A percentile compares a stretch with the other conserved stretches of the same genome.
phyloP scores from a whole-genome alignment of 2,797 vertebrate genomes.

The Myotis daubentonii region DNA sequence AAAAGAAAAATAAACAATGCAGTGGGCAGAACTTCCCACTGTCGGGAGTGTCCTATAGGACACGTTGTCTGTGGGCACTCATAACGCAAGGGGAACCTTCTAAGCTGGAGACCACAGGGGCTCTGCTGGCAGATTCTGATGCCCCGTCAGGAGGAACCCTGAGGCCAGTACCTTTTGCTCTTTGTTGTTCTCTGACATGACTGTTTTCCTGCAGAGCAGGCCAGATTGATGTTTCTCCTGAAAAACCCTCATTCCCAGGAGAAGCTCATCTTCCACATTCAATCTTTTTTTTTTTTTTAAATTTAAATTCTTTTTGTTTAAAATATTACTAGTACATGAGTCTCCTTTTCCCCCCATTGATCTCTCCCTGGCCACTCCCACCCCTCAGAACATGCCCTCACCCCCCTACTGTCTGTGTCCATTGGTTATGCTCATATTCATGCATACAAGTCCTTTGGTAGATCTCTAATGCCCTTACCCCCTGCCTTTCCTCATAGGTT shows the following conservation, averaged over 20 bases:
- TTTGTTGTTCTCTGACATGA: not conserved
- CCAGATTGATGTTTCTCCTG: not conserved
- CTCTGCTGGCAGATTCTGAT: not conserved
- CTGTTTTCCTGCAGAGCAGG: not conserved
- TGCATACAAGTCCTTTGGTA: too few relatives aligned
- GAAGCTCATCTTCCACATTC: not conserved
- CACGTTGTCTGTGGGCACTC: not conserved
- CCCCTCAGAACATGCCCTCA: too few relatives aligned
- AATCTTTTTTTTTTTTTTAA: too few relatives aligned
- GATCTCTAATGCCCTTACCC: too few relatives aligned
- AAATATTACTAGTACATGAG: too few relatives aligned
- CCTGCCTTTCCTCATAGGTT: too few relatives aligned
- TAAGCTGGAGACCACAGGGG: not conserved
- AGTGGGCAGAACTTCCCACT: not conserved
- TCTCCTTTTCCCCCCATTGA: too few relatives aligned
- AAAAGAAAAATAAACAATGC: slow-evolving; percentile 57
- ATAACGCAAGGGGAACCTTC: not conserved
- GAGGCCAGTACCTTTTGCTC: not conserved
- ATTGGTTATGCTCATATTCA: too few relatives aligned
- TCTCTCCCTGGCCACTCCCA: too few relatives aligned
- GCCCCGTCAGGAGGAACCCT: not conserved
- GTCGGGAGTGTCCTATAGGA: not conserved
- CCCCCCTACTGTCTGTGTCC: too few relatives aligned
- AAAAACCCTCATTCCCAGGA: not conserved
- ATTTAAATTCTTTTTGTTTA: too few relatives aligned